Base-by-base conservation (phyloP, 1,140 invertebrate genomes). In the Wasmannia auropunctata region DNA sequence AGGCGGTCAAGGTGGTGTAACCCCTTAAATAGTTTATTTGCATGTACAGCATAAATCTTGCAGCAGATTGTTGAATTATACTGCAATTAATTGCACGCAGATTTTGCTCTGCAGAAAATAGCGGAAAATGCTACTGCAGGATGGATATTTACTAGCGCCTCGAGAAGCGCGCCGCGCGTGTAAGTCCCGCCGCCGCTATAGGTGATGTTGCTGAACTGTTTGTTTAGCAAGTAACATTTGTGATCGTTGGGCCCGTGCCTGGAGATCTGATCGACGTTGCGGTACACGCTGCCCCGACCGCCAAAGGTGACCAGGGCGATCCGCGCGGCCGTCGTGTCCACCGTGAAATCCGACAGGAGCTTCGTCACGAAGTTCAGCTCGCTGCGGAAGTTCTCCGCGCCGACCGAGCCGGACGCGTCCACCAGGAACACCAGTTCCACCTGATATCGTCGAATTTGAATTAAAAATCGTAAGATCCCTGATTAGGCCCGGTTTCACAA, bases 301-400 rank as follows among this genome's bases (percentile, higher is more conserved):
- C 97, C 96, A 91, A 97, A 97, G 3, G 97, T 97, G 8, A 97
- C 94, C 19, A 97, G 93, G 3, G 96, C 96, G 5, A 97, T 96
- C 85, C 97, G 93, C 0, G 97, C 97, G 19, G 96, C 95, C 86
- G 96, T 95, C 37, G 95, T 95, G 70, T 96, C 96, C 3, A 97
- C 96, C 0, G 96, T 96, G 85, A 97, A 97, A 92, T 97, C 97
- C 7, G 97, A 96, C n/a, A 97, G 87, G 1, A 97, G 93, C 91
- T 97, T 97, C 87, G 96, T 96, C 3, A 97, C 97, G 92, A 97
- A 97, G 89, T 96, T 97, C 46, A 97, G 91, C 92, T 97, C 97
- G 87, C 96, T 96, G 80, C 94, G 94, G 92, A 97, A 97, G 93
- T 97, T 97, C 3, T 95, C 94, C 62, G 95, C 93, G 2, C 97